These are phyloP conservation scores for Astyanax mexicanus DNA, from an alignment of 2,797 vertebrate genomes.

Conservation along the genomic window DNA sequence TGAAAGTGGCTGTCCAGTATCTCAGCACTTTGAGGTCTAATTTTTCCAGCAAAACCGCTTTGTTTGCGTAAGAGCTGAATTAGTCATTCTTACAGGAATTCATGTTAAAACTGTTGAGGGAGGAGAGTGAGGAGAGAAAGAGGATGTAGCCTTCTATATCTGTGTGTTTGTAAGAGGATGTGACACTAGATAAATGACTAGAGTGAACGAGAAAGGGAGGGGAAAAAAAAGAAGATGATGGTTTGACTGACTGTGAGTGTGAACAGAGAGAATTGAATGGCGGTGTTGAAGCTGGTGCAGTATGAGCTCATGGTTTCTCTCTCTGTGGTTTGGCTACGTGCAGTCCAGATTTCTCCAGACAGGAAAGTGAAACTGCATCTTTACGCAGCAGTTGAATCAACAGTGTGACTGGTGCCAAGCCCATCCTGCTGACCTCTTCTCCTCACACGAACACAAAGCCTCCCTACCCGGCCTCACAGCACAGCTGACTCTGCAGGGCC, in stretches of 20 bases:
- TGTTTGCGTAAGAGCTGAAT: conserved; percentile 28
- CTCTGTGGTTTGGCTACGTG: background rate
- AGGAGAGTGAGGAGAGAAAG: background rate
- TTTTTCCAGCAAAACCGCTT: background rate
- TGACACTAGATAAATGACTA: background rate
- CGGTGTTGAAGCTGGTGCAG: background rate
- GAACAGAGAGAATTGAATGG: too few species aligned
- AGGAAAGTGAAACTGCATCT: background rate
- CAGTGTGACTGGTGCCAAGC: background rate
- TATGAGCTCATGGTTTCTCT: background rate
- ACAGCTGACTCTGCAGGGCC: background rate
- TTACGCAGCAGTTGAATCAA: background rate
- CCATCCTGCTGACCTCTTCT: background rate
- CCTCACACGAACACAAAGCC: background rate
- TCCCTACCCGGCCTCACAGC: background rate
- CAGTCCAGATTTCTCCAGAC: background rate
- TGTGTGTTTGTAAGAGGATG: background rate
- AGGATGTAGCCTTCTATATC: background rate
- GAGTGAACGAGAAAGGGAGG: background rate
- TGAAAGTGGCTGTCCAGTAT: too few species aligned
- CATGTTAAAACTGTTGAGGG: background rate
- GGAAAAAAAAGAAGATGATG: background rate
- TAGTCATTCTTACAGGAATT: conserved; percentile 40
- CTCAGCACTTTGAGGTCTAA: background rate
- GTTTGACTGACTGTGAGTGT: background rate